Evolutionary conservation across 2,113 vertebrate genomes (phyloP).

Genomic region (Dunckerocampus dactyliophorus): DNA sequence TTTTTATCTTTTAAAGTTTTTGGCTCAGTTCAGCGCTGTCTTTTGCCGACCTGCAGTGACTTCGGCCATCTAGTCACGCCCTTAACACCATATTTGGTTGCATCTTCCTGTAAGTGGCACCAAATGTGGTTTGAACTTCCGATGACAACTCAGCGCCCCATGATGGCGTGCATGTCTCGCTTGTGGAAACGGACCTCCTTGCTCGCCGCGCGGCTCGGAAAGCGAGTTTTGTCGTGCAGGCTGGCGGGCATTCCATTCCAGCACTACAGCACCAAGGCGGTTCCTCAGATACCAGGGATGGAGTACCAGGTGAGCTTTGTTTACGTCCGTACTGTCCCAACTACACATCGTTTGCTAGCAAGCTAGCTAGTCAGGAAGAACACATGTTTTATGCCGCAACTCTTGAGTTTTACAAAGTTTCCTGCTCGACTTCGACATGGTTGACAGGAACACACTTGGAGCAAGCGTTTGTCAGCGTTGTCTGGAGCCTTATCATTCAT

Average conservation of each 20-base stretch:
- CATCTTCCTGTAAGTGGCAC: not conserved
- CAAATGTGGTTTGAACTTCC: conserved; percentile 6
- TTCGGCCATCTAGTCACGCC: not conserved
- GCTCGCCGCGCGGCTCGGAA: conserved; percentile 27
- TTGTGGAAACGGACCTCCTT: conserved; percentile 26
- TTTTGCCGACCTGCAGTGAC: not conserved
- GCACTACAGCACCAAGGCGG: conserved; percentile 68
- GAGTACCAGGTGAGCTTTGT: conserved; percentile 81
- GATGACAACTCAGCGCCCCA: conserved; percentile 12
- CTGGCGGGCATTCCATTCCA: conserved; percentile 15
- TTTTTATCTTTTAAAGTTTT: not conserved
- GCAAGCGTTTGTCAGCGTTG: not conserved
- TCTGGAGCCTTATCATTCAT: not conserved
- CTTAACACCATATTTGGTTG: not conserved
- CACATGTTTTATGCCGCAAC: not conserved
- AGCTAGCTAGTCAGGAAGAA: conserved; percentile 29
- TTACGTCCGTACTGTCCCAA: rapidly evolving
- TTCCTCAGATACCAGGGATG: conserved; percentile 73
- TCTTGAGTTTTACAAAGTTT: not conserved
- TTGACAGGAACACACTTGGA: not conserved
- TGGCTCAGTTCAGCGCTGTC: not conserved
- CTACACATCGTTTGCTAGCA: conserved; percentile 6
- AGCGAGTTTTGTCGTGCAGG: conserved; percentile 9
- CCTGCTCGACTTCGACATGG: conserved; percentile 19
- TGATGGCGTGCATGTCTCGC: conserved; percentile 46